phyloP scores from a whole-genome alignment of 2,888 invertebrate genomes.

The Stegophylla sp. region DNA sequence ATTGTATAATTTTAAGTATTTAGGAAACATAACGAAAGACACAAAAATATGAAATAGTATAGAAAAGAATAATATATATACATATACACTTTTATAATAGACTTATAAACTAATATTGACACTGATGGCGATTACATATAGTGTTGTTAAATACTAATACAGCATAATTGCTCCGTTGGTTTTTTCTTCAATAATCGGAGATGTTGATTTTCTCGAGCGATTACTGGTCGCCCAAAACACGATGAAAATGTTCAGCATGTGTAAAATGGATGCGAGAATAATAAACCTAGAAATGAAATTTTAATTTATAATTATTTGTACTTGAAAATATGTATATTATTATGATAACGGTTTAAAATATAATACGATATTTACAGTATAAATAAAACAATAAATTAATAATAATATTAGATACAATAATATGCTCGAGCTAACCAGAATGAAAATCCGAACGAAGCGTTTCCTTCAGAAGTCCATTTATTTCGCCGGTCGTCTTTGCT shows the following conservation, averaged over 20 bases:
- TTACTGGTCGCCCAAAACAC: constrained; percentile 77
- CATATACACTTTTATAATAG: constrained; percentile 13
- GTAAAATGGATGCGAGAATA: constrained; percentile 68
- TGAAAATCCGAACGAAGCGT: constrained; percentile 83
- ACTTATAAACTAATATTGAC: constrained; percentile 27
- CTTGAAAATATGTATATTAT: too few relatives aligned
- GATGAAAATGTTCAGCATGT: constrained; percentile 76
- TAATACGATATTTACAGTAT: too few relatives aligned
- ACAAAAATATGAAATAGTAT: background rate
- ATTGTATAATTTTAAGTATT: too few relatives aligned
- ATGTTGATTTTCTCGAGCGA: constrained; percentile 71
- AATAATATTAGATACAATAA: too few relatives aligned
- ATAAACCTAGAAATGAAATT: constrained; percentile 62
- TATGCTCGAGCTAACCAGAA: constrained; percentile 73
- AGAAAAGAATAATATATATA: constrained; percentile 30
- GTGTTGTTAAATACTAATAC: constrained; percentile 67
- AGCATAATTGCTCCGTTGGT: constrained; percentile 85
- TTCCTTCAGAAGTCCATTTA: constrained; percentile 83
- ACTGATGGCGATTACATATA: constrained; percentile 53
- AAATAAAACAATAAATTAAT: too few relatives aligned
- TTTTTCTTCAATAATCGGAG: constrained; percentile 77
- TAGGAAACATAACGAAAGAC: background rate
- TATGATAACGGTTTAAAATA: too few relatives aligned
- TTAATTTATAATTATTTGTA: too few relatives aligned
- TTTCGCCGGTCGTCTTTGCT: constrained; percentile 78